Base-by-base conservation (phyloP, 2,888 invertebrate species). In the Parnassius apollo region DNA sequence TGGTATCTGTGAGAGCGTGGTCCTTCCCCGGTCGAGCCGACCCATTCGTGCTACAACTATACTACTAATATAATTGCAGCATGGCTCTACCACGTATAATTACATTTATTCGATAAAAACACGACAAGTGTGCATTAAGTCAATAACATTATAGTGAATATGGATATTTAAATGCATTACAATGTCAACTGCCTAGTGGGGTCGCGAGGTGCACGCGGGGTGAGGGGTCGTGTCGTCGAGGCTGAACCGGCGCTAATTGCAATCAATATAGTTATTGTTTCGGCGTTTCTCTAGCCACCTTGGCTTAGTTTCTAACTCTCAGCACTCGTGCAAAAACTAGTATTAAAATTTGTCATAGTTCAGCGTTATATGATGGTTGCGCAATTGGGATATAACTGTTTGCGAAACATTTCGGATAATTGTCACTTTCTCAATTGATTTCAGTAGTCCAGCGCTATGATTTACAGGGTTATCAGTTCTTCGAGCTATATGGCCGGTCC, bases 251-350 rank as follows among this genome's bases (percentile, higher is more conserved):
- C 68, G 66, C 71, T 67, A 67, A 66, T 70, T 66, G 70, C 65
- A 57, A 66, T 66, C 68, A 65, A 59, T 67, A 66, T 59, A 22
- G 13, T 59, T 62, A 63, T 64, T 66, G 67, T 65, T 56, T 65
- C 65, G 64, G 63, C 65, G 70, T 68, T 71, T 65, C 68, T 65
- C 62, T 54, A 13, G 13, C 57, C 66, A 66, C 74, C 74, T 74
- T 74, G 74, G 68, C 72, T 74, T 65, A 69, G 68, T 71, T 71
- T 70, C 67, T 58, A 2, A 13, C 57, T 53, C 53, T 11, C 25
- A 18, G 52, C 62, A 65, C 57, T 62, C 63, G 56, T 61, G 62
- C 65, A 68, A 64, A 68, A 69, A 67, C 61, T 45, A 61, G 57
- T 68, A 68, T 66, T 67, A 64, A 62, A 62, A 60, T 65, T 65